phyloP scores from a whole-genome alignment of 64 coral and sea anemone genomes.

The Exaiptasia diaphana region DNA sequence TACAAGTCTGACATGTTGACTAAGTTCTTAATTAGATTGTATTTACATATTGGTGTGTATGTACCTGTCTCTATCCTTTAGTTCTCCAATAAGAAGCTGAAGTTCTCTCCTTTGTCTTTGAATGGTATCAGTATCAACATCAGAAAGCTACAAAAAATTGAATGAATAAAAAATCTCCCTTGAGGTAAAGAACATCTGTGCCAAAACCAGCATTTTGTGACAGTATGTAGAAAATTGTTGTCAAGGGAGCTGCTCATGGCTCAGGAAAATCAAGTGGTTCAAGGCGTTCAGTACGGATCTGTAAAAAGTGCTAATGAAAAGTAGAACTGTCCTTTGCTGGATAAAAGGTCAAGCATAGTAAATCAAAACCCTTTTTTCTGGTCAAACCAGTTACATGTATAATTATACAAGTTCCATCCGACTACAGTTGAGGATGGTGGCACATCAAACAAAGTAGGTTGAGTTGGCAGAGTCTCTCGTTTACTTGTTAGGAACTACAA shows the following conservation, averaged over 20 bases:
- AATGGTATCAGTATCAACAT: conserved; percentile 93
- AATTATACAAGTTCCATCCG: too few species aligned
- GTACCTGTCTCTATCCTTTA: conserved; percentile 98
- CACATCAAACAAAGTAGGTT: too few species aligned
- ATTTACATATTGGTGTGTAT: too few species aligned
- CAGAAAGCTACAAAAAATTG: conserved; percentile 46
- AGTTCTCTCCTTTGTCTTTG: conserved; percentile 93
- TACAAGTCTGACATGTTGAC: too few species aligned
- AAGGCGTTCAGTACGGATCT: neutral
- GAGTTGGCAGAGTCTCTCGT: too few species aligned
- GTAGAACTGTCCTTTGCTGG: too few species aligned
- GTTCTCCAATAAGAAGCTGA: conserved; percentile 88
- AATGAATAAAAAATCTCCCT: neutral
- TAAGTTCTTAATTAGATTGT: too few species aligned
- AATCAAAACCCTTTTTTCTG: too few species aligned
- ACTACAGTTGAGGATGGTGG: too few species aligned
- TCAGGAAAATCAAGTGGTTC: neutral
- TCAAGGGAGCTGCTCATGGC: neutral
- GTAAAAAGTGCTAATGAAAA: neutral
- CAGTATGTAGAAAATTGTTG: neutral
- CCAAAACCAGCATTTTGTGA: neutral
- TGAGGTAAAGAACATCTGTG: neutral
- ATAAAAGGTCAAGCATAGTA: too few species aligned
- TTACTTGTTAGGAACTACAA: too few species aligned
- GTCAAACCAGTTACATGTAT: too few species aligned